Base-by-base conservation (phyloP, 2,888 invertebrate species). In the Lordiphosa fenestrarum region DNA sequence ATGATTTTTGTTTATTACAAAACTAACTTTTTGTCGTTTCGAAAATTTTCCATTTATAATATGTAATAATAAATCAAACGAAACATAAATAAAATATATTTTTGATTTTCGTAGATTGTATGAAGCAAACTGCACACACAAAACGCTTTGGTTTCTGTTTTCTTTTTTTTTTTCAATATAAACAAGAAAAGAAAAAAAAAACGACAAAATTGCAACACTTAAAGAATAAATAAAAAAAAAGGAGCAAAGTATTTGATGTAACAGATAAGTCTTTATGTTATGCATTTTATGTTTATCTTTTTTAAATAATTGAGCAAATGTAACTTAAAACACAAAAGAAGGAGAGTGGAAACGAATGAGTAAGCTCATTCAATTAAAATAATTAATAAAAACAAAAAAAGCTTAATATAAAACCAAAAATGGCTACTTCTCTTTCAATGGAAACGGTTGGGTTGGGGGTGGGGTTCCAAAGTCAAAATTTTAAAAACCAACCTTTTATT, bases 251-350 rank as follows among this genome's bases (percentile, higher is more conserved):
- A 80, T 71, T 83, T 67, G 81, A 76, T 55, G 63, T 83, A 80
- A 80, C 58, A 53, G 13, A 38, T 83, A 83, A 83, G 76, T 70
- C 70, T 40, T 48, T 71, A 66, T 70, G 73, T 76, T 75, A 82
- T 76, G 70, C 67, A 73, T 73, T 83, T 73, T 80, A 64, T 66
- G 72, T 78, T 76, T 74, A 71, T 64, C 57, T 56, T 64, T 58
- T 70, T 63, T 50, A 23, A 71, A 59, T 48, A 63, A 46, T 50
- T 55, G 57, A 72, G 53, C 58, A 59, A 69, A 66, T 75, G 35
- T 75, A 78, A 72, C 69, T 67, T 64, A 53, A 41, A 30, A 30
- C 15, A 30, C 9, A 30, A 30, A 30, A 30, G 30, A 30, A 30
- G 7, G 30, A 30, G 42, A 46, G 62, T 42, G 49, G 50, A 56